Percentiles rank a stretch among this genome's conserved stretches.
Conservation (phyloP, 2,797 vertebrate species). For the Acanthornis magna region DNA sequence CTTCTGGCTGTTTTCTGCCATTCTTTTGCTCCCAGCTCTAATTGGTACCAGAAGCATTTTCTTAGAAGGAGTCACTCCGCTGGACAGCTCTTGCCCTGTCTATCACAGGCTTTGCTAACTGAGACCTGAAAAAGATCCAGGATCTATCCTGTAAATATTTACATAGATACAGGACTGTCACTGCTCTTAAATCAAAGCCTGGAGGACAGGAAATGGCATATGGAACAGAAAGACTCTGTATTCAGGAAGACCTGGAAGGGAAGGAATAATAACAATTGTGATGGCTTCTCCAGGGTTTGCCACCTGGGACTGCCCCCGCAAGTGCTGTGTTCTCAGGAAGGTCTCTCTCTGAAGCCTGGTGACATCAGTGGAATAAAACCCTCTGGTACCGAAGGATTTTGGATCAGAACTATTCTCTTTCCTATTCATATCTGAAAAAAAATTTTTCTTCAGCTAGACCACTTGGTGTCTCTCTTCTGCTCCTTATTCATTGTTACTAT, state of each 20-base stretch:
- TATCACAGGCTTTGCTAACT: not conserved
- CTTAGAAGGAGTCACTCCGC: slow-evolving; percentile 20
- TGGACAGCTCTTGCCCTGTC: not conserved
- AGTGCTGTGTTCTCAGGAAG: not conserved
- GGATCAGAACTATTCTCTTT: not conserved
- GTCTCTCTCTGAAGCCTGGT: not conserved
- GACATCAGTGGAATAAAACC: not conserved
- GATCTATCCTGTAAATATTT: slow-evolving; percentile 45
- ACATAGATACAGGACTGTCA: slow-evolving; percentile 26
- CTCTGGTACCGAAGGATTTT: not conserved
- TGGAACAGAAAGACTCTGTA: not conserved
- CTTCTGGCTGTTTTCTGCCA: not conserved
- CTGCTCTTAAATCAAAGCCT: slow-evolving; percentile 19
- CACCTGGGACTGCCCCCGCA: not conserved
- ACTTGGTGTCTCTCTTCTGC: slow-evolving; percentile 27
- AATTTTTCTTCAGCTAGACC: not conserved
- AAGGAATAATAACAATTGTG: not conserved
- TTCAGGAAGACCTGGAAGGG: not conserved
- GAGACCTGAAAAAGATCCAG: not conserved
- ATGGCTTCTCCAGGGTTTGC: not conserved
- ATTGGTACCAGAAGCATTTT: slow-evolving; percentile 36
- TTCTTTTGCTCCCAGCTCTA: not conserved
- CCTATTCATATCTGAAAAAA: fast-evolving
- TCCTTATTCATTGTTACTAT: not conserved
- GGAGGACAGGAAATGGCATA: not conserved